Conservation (phyloP, 1,140 invertebrate genomes). For the Brachionus calyciflorus region DNA sequence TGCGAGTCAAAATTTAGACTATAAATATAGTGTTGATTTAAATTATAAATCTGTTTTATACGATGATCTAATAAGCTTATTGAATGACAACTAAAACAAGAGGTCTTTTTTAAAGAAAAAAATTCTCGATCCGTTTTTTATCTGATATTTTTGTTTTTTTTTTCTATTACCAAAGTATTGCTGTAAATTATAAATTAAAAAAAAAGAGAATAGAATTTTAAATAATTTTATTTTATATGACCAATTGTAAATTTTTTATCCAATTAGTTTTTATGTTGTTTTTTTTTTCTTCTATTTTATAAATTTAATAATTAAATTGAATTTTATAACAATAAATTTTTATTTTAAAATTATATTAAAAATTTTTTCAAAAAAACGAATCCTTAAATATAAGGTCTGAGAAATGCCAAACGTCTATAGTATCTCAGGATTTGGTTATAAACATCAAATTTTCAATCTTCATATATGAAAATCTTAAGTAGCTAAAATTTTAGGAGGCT, state of each 20-base stretch:
- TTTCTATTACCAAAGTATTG: slow-evolving; percentile 24
- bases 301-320: neutral
- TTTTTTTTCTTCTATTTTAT: neutral
- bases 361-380: too few species aligned
- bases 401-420: too few species aligned
- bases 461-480: too few species aligned
- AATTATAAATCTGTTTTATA: slow-evolving; percentile 38
- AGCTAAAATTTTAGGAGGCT: too few species aligned
- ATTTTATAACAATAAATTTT: neutral
- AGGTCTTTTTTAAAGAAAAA: too few species aligned
- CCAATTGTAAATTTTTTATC: slow-evolving; percentile 30
- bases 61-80: slow-evolving; percentile 20
- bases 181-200: slow-evolving; percentile 11
- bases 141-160: neutral
- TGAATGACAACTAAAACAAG: too few species aligned
- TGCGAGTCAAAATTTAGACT: slow-evolving; percentile 4
- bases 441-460: too few species aligned
- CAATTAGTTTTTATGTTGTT: slow-evolving; percentile 16
- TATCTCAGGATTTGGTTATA: too few species aligned
- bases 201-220: slow-evolving; percentile 29
- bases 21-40: slow-evolving; percentile 25
- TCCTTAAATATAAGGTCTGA: too few species aligned
- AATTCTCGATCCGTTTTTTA: neutral
- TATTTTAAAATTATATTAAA: neutral
- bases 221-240: slow-evolving; percentile 7